Conservation (phyloP, 2,113 vertebrate species). For the Triplophysa tibetana region DNA sequence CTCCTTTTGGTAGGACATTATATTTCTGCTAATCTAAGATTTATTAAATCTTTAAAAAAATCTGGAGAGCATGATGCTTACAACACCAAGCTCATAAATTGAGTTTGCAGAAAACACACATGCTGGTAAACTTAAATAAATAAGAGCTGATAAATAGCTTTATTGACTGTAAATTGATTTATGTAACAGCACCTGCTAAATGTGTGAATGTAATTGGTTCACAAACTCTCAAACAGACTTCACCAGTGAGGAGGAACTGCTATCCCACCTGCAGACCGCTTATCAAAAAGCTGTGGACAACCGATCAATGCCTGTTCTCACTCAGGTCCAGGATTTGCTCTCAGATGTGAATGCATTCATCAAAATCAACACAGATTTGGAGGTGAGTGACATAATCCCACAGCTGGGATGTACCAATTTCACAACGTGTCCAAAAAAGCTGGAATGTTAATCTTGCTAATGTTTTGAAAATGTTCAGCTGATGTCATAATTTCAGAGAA, state of each 20-base stretch:
- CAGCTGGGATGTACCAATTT: not conserved
- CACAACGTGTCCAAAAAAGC: too few species aligned
- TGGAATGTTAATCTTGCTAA: not conserved
- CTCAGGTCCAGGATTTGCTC: constrained; percentile 74
- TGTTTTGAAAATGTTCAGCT: not conserved
- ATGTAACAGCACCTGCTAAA: too few species aligned
- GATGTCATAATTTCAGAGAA: not conserved
- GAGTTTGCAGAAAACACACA: too few species aligned
- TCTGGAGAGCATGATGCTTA: too few species aligned
- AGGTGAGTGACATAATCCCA: constrained; percentile 19
- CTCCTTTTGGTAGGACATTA: too few species aligned
- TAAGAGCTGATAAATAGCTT: too few species aligned
- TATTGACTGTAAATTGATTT: too few species aligned
- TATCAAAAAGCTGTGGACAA: constrained; percentile 79
- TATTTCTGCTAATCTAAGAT: not conserved
- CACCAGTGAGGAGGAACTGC: constrained; percentile 80
- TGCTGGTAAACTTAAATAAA: too few species aligned
- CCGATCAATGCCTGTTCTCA: constrained; percentile 60
- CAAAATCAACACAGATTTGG: constrained; percentile 64
- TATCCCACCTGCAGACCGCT: constrained; percentile 72
- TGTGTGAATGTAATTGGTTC: constrained; percentile 19
- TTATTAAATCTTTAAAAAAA: not conserved
- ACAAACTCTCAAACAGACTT: constrained; percentile 71
- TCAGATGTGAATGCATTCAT: constrained; percentile 76
- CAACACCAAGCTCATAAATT: too few species aligned